Base-by-base conservation (phyloP, 2,888 invertebrate species). In the Resseliella maxima region DNA sequence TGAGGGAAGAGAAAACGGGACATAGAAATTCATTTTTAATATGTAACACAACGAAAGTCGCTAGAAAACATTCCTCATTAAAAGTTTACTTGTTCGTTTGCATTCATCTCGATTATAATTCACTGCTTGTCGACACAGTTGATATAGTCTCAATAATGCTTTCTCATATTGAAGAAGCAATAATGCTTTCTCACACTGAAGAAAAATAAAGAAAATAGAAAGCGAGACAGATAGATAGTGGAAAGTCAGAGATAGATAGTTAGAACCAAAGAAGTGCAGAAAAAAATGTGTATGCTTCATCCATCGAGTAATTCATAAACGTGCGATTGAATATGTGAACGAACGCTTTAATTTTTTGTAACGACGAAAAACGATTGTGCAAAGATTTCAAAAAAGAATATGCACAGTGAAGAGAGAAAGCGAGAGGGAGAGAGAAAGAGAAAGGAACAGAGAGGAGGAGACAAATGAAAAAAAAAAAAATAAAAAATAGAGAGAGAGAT, bases 41-140 rank as follows among this genome's bases (percentile, higher is more conserved):
- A n/a, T 31, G 31, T 72, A 72, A 31, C 72, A 35, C 31, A 72
- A 72, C 31, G 15, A 72, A 72, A 72, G 31, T 72, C 72, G 15
- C 72, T 31, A 3, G 35, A 31, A 72, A 72, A 31, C 31, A 72
- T 72, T 72, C 72, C 72, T 72, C 72, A 72, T 72, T 72, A 72
- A 72, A 72, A 72, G 72, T 72, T 72, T 72, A 35, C 72, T 72
- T 72, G 31, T 72, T 35, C 35, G 72, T 72, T 72, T 72, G 72
- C 72, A 72, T 72, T 59, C 24, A 59, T 59, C 59, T 59, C 59
- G 59, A 24, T 59, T 72, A 72, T 72, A 31, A 72, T 72, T 72
- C 31, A 27, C 72, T 72, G 15, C 21, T 72, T 72, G 72, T 72
- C 31, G 35, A 35, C 72, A 59, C 59, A 59, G 41, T 41, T 41